Evolutionary conservation across 2,113 vertebrate genomes (phyloP), one percentile per base, ranked within the genome.

Genomic region (Herpetotheres cachinnans): DNA sequence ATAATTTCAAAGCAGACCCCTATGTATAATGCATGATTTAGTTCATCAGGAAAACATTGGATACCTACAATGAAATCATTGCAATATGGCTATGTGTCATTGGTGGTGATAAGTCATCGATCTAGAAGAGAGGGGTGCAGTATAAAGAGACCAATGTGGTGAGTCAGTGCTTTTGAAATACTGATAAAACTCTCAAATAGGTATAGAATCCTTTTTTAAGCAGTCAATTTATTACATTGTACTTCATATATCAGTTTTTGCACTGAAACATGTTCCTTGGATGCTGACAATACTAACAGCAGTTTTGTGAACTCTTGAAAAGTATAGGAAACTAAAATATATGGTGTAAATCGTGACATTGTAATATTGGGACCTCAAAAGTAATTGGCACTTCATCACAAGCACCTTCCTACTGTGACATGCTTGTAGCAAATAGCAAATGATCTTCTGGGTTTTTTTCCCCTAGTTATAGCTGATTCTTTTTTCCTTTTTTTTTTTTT

Each of bases 391-490:
- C 17, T 58, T 80, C 19, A 25, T 81, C 54, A 52, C 32, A 59
- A 88, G 34, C 21, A 49, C 10, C 25, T 34, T 77, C 47, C 54
- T 4, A 29, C 32, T 88, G 18, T 54, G 19, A 72, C 17, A 34
- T 27, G 10, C 25, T 21, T 42, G 36, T 34, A 82, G 24, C 3
- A 42, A 65, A 66, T 17, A 63, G 25, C 22, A 71, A 47, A 77
- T 40, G 3, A 42, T 26, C 4, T 46, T 62, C 16, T 59, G 3
- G 1, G 1, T 20, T 38, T 42, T n/a, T 11, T 11, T 18, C 15
- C 1, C 2, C 32, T 59, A 20, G 9, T 27, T 76, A 27, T 14
- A 26, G 7, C 22, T 9, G 14, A 14, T 27, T 52, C 7, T 17
- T 16, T 70, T 62, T 63, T 32, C 7, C 3, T 7, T 25, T 29